A percentile compares a stretch with the other conserved stretches of the same genome.
phyloP scores from a whole-genome alignment of 2,113 vertebrate species.

The Aplodontia rufa region DNA sequence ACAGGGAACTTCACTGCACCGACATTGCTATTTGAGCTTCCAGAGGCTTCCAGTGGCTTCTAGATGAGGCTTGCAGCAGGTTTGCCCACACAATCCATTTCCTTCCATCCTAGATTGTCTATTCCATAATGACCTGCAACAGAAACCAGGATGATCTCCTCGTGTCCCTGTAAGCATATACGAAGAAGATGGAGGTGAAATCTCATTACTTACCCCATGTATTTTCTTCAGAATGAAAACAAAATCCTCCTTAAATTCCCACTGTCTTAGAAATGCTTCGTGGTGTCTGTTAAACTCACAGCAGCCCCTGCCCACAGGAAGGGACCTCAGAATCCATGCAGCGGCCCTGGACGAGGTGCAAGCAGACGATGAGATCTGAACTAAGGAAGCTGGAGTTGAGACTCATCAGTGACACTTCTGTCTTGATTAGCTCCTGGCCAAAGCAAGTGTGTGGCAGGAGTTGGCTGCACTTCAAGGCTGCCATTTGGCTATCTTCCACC shows the following conservation, averaged over 20 bases:
- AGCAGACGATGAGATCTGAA: neutral
- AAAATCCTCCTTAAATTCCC: neutral
- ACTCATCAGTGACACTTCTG: neutral
- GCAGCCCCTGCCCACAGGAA: fast-evolving
- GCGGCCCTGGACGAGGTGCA: neutral
- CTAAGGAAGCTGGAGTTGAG: neutral
- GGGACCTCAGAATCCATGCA: neutral
- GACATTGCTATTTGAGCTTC: neutral
- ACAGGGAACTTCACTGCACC: neutral
- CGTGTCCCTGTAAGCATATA: neutral
- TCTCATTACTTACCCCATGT: neutral
- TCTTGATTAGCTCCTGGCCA: neutral
- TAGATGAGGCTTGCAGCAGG: neutral
- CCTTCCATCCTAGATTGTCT: neutral
- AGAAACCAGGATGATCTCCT: neutral
- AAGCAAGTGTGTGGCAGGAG: neutral
- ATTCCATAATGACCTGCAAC: neutral
- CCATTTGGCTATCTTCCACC: too few species aligned
- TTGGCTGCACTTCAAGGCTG: neutral
- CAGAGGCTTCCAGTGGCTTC: neutral
- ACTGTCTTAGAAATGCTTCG: neutral
- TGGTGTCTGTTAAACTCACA: neutral
- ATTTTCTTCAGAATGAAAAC: neutral
- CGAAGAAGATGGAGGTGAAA: neutral
- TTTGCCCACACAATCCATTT: neutral